These are phyloP conservation scores for Flabesymbios commensalis DNA, from an alignment of 2,888 invertebrate genomes.

Conservation along the genomic window DNA sequence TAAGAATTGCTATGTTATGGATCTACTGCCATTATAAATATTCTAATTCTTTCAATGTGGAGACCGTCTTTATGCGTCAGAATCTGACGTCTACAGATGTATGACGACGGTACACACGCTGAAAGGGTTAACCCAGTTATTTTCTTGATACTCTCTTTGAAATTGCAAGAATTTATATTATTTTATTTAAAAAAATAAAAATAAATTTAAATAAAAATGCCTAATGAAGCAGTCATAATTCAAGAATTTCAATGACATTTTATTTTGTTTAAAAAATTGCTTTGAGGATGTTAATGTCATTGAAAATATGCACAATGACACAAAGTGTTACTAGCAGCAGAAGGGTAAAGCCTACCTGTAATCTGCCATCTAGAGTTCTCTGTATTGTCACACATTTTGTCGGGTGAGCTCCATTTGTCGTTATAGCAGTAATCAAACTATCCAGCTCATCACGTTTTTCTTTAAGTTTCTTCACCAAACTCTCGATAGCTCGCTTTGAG, in stretches of 20 bases:
- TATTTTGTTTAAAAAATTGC: no score
- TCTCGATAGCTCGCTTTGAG: conserved; percentile 97
- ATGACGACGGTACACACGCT: no score
- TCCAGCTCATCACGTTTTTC: conserved; percentile 98
- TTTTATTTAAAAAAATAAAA: neutral
- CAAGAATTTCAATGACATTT: no score
- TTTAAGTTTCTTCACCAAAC: conserved; percentile 97
- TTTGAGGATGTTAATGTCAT: no score
- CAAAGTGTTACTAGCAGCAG: neutral
- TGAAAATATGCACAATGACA: no score
- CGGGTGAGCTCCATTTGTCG: conserved; percentile 96
- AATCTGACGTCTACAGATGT: no score
- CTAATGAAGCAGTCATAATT: neutral
- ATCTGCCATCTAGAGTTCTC: conserved; percentile 92
- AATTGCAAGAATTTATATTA: neutral
- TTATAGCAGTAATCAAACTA: conserved; percentile 96
- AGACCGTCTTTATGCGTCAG: no score
- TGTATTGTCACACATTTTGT: conserved; percentile 99
- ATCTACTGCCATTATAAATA: no score
- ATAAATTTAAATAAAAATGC: neutral
- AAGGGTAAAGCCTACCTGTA: conserved; percentile 73
- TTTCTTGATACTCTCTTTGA: no score
- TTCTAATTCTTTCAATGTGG: no score
- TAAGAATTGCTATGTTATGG: no score
- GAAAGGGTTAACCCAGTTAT: no score